Conservation (phyloP, 2,888 invertebrate species). For the Pseudanteris insignis region DNA sequence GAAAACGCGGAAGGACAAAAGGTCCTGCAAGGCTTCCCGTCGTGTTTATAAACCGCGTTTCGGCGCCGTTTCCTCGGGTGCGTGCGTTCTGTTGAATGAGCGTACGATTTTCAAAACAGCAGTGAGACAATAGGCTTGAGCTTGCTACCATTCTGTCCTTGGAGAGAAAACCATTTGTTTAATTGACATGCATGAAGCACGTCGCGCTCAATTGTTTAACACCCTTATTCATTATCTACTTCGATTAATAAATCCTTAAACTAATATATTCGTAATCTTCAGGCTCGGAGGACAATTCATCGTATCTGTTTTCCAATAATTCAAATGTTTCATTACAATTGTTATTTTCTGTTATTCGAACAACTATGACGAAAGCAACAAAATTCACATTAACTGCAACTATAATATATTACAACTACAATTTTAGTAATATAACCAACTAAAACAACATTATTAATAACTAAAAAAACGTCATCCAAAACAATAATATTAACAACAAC, state of each 20-base stretch:
- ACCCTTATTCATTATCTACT: conserved; percentile 1
- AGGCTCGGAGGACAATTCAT: too few relatives aligned
- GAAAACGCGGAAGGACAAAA: conserved; percentile 55
- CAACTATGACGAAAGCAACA: too few relatives aligned
- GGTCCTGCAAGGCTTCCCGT: conserved; percentile 52
- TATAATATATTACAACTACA: too few relatives aligned
- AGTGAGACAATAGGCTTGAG: conserved; percentile 42
- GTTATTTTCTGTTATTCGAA: too few relatives aligned
- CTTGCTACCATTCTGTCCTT: conserved; percentile 33
- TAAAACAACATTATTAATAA: too few relatives aligned
- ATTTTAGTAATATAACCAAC: too few relatives aligned
- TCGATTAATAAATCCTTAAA: conserved; percentile 19
- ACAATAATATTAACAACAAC: too few relatives aligned
- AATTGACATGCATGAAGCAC: conserved; percentile 34
- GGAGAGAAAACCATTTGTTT: conserved; percentile 36
- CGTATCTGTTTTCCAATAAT: conserved; percentile 1
- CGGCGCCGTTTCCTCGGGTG: conserved; percentile 23
- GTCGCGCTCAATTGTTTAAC: conserved; percentile 18
- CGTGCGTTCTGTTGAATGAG: conserved; percentile 40
- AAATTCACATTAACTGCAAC: too few relatives aligned
- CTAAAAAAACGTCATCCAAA: too few relatives aligned
- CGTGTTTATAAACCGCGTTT: conserved; percentile 45
- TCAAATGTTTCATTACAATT: conserved; percentile 6
- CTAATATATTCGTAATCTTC: too few relatives aligned
- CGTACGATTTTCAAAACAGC: conserved; percentile 25